phyloP scores from a whole-genome alignment of 2,888 invertebrate genomes.

The Bombyx huttoni region DNA sequence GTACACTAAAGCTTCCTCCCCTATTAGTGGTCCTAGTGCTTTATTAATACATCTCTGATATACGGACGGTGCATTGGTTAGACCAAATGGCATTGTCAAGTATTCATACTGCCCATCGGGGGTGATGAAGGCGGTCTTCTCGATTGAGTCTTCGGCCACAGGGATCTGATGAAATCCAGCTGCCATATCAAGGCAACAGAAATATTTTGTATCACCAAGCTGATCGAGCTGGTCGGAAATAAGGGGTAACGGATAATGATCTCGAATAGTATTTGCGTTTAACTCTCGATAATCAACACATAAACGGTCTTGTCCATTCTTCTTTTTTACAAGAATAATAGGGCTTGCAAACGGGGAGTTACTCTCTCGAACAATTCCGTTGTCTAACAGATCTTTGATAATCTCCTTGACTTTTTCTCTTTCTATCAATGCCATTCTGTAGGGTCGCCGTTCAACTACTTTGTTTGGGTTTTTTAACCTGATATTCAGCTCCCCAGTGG shows the following conservation, averaged over 20 bases:
- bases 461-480: slow-evolving; percentile 12
- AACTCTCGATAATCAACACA: neutral
- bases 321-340: slow-evolving; percentile 15
- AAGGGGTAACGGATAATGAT: slow-evolving; percentile 8
- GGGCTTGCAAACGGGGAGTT: slow-evolving; percentile 22
- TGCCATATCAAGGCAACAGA: slow-evolving; percentile 7
- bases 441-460: slow-evolving; percentile 18
- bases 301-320: slow-evolving; percentile 14
- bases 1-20: slow-evolving; percentile 13
- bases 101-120: slow-evolving; percentile 21
- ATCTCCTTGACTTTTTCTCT: slow-evolving; percentile 16
- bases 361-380: slow-evolving; percentile 20
- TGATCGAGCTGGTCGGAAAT: slow-evolving; percentile 8
- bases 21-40: neutral
- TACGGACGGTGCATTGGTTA: slow-evolving; percentile 15
- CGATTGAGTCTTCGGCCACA: slow-evolving; percentile 9
- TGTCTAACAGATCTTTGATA: slow-evolving; percentile 14
- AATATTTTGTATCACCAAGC: slow-evolving; percentile 3
- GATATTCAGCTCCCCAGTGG: slow-evolving; percentile 11
- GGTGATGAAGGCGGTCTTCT: slow-evolving; percentile 19
- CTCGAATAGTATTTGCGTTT: slow-evolving; percentile 6
- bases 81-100: slow-evolving; percentile 19
- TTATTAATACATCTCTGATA: slow-evolving; percentile 5
- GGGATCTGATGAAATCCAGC: slow-evolving; percentile 12
- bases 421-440: slow-evolving; percentile 16